Conservation (phyloP, 2,113 vertebrate species). For the Paraplagusia blochii region DNA sequence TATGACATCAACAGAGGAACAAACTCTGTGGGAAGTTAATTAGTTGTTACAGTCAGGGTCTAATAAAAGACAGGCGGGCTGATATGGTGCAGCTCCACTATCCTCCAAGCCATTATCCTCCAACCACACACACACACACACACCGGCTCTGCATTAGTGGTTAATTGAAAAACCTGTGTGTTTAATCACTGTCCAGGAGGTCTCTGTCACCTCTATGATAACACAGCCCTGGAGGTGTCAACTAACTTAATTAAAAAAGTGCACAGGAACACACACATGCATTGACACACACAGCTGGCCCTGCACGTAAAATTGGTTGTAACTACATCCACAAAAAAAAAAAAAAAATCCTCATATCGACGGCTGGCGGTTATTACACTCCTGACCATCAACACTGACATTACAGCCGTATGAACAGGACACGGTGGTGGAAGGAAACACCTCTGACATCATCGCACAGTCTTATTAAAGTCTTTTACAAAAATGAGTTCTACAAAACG, state of each 20-base stretch:
- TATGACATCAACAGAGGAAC: constrained; percentile 53
- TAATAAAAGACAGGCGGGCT: constrained; percentile 55
- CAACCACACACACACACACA: neutral
- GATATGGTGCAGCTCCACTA: constrained; percentile 60
- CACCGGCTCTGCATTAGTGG: constrained; percentile 24
- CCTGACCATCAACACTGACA: too few relatives aligned
- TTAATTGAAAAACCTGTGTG: constrained; percentile 51
- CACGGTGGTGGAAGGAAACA: too few relatives aligned
- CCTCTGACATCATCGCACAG: too few relatives aligned
- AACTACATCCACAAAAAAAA: constrained; percentile 31
- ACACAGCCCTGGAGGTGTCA: constrained; percentile 37
- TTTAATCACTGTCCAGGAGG: constrained; percentile 64
- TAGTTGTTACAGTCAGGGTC: constrained; percentile 61
- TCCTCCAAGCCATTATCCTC: constrained; percentile 52
- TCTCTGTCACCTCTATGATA: constrained; percentile 56
- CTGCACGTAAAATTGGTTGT: constrained; percentile 46
- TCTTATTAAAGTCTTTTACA: too few relatives aligned
- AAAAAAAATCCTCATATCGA: constrained; percentile 4
- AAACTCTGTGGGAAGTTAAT: constrained; percentile 69
- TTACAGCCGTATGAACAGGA: too few relatives aligned
- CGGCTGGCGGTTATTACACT: too few relatives aligned
- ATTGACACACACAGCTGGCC: constrained; percentile 22
- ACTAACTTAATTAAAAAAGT: constrained; percentile 53
- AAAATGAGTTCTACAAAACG: too few relatives aligned
- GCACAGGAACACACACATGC: constrained; percentile 1